Conservation (phyloP, 1,140 invertebrate species). For the Megalonaias nervosa region DNA sequence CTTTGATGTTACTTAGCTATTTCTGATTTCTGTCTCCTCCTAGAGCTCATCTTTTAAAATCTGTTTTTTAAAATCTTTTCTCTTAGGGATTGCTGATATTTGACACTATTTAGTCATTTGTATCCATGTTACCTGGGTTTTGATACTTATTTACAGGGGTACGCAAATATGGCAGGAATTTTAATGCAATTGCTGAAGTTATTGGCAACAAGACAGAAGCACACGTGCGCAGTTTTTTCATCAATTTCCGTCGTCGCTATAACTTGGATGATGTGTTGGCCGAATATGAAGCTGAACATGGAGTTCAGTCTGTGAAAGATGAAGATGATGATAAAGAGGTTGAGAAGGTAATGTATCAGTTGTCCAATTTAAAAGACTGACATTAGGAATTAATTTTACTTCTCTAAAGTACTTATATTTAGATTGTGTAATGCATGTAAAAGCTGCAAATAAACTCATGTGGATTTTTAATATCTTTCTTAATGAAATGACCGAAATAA, state of each 20-base stretch:
- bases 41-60: background rate
- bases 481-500: too few species aligned
- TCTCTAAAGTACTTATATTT: too few species aligned
- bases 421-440: too few species aligned
- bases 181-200: conserved; percentile 94
- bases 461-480: too few species aligned
- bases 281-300: conserved; percentile 88
- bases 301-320: conserved; percentile 72
- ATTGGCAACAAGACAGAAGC: conserved; percentile 95
- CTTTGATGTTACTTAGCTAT: background rate
- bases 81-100: background rate
- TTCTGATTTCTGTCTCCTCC: background rate
- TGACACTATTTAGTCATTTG: background rate
- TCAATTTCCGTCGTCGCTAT: conserved; percentile 90
- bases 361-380: too few species aligned
- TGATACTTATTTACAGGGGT: conserved; percentile 74
- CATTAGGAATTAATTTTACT: too few species aligned
- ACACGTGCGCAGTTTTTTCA: conserved; percentile 91
- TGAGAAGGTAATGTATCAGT: conserved; percentile 33
- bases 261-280: conserved; percentile 91
- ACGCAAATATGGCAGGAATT: conserved; percentile 95
- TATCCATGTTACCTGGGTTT: background rate
- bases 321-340: conserved; percentile 72
- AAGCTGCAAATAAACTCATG: too few species aligned
- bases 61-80: background rate